Percentiles rank a stretch among this genome's conserved stretches.
Conservation (phyloP, 2,888 invertebrate species). For the Rutpela maculata region DNA sequence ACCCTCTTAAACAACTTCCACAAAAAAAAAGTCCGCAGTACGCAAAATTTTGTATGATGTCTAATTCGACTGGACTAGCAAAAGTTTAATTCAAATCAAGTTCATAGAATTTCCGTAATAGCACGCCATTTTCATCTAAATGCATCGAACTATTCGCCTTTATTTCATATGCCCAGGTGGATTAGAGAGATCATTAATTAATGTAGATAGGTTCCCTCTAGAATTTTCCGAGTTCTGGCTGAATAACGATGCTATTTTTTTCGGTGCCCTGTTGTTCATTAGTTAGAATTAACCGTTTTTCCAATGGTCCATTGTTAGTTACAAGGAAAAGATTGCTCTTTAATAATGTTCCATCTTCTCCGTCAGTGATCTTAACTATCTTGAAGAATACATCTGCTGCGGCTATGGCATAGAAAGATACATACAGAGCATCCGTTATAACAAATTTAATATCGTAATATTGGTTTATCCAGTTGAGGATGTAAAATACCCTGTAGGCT, state of each 20-base stretch:
- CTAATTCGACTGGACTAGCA: no score
- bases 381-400: not conserved
- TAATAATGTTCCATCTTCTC: not conserved
- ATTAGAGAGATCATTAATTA: no score
- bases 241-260: not conserved
- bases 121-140: no score
- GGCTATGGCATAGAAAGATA: not conserved
- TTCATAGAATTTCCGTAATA: no score
- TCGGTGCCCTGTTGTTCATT: not conserved
- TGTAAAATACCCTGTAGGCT: slow-evolving; percentile 11
- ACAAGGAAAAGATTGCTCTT: slow-evolving; percentile 5
- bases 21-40: no score
- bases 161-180: no score
- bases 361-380: not conserved
- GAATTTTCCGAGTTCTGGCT: not conserved
- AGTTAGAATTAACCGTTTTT: not conserved
- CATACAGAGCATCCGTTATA: not conserved
- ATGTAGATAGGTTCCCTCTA: not conserved
- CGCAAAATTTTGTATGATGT: no score
- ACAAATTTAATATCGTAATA: not conserved
- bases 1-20: no score
- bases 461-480: not conserved
- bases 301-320: not conserved
- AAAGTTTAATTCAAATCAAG: no score
- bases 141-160: no score